Conservation (phyloP, 92 coral and sea anemone species). For the Porites cylindrica region DNA sequence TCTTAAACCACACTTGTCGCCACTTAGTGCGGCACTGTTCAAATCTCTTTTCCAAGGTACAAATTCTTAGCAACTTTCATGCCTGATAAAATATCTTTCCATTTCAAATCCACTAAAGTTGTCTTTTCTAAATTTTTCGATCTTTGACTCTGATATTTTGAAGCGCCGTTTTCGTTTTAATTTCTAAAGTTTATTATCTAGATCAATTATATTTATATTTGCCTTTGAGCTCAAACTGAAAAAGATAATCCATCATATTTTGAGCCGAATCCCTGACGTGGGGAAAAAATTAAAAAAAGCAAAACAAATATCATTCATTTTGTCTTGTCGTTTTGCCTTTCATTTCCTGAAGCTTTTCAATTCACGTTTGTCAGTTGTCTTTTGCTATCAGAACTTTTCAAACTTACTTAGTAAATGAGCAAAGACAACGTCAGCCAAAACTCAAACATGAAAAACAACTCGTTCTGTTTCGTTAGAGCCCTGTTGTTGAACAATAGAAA, state of each 20-base stretch:
- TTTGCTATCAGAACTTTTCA: background rate
- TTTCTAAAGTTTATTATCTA: background rate
- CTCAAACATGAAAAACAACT: background rate
- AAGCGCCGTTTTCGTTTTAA: background rate
- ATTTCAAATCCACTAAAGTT: background rate
- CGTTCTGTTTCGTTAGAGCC: no score
- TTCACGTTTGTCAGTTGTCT: background rate
- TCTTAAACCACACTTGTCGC: no score
- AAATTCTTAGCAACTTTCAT: no score
- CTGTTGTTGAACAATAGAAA: no score
- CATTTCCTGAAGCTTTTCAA: no score
- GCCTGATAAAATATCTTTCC: background rate
- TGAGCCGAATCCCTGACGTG: background rate
- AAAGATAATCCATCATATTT: no score
- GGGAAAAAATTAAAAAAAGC: no score
- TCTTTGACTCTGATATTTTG: background rate
- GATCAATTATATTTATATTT: no score
- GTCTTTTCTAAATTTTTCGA: background rate
- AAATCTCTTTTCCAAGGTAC: no score
- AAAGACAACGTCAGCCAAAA: background rate
- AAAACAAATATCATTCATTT: no score
- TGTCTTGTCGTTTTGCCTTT: no score
- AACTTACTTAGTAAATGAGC: background rate
- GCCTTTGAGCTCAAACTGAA: background rate
- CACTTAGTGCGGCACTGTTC: no score